Conservation (phyloP, 2,888 invertebrate species). For the Calameuta pallipes region DNA sequence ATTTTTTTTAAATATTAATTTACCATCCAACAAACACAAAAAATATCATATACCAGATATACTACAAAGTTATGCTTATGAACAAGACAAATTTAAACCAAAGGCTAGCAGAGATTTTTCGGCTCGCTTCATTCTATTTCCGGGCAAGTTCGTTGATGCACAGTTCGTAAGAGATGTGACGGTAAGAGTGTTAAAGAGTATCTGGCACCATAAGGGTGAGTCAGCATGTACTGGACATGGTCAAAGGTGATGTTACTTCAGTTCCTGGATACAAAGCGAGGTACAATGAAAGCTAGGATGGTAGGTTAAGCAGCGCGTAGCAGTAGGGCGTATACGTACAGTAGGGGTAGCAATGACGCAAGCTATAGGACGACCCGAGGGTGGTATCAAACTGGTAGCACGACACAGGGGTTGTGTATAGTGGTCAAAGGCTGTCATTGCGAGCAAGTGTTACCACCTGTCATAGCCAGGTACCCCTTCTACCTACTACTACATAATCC, state of each 20-base stretch:
- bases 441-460: conserved; percentile 46
- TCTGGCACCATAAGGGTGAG: conserved; percentile 15
- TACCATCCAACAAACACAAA: background rate
- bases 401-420: background rate
- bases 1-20: background rate
- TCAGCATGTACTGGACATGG: background rate
- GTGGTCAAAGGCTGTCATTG: conserved; percentile 48
- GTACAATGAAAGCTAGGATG: background rate
- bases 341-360: conserved; percentile 27
- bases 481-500: background rate
- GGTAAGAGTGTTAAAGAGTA: conserved; percentile 9
- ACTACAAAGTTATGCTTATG: background rate
- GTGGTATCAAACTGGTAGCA: conserved; percentile 8
- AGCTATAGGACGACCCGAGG: background rate
- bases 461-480: conserved; percentile 39
- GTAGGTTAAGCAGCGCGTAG: background rate
- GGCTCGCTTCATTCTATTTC: background rate
- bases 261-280: conserved; percentile 34
- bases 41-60: background rate
- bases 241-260: conserved; percentile 38
- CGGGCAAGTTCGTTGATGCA: background rate
- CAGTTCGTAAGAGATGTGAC: background rate
- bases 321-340: background rate
- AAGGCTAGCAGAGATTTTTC: background rate
- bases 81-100: background rate